Evolutionary conservation across 2,888 invertebrate species (phyloP), one percentile per base, ranked within the genome.

Genomic region (Pecten maximus): DNA sequence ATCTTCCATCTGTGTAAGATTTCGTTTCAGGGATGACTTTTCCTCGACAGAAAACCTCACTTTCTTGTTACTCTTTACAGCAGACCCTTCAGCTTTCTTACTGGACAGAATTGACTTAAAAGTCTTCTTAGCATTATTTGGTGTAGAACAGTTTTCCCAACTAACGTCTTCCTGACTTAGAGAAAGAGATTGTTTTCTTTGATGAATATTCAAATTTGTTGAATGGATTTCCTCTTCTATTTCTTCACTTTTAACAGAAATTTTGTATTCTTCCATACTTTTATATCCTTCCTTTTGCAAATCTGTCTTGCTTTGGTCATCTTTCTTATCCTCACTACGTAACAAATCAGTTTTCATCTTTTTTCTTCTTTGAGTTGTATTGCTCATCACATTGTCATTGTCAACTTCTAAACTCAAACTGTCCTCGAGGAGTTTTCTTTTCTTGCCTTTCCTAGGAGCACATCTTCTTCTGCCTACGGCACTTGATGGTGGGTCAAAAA

Each of bases 401-500:
- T 35, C 0, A 23, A 40, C 40, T 40, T 40, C 44, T 40, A 48
- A 88, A 88, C 23, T 88, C 12, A 88, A 88, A 40, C 40, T 74
- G 16, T 88, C 88, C 23, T 44, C 89, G 35, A 44, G 10, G 0
- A 54, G 87, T 35, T 91, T 89, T 28, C 91, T 89, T 39, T 91
- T 91, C 48, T 74, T 91, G n/a, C 91, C 88, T 40, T 44, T 91
- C 23, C 89, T 90, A 23, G 93, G 94, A 4, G 93, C 92, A 91
- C 91, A 91, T 60, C 91, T 91, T 74, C 94, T 87, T 54, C 90
- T 93, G 16, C 92, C 91, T 2, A 92, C 92, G 44, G 93, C 91
- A 44, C 90, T 91, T 44, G 93, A 91, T 23, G 95, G 94, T 40
- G 94, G 93, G 89, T 94, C 94, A 93, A 95, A 94, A 88, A 95